Base-by-base conservation (phyloP, 2,113 vertebrate species). In the Lophius piscatorius region DNA sequence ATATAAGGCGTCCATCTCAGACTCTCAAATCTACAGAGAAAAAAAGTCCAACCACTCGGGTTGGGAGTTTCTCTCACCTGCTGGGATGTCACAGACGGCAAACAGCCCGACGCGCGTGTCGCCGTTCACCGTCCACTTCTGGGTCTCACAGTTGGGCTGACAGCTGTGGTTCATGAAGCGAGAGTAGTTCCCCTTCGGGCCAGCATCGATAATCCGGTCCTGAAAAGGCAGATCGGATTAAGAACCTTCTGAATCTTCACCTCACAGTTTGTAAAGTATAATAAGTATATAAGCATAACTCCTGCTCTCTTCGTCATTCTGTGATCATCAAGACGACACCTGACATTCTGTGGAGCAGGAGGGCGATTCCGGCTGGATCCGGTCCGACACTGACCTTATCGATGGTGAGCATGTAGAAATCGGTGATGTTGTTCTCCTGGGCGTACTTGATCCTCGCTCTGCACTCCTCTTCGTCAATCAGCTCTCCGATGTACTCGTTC, bases 161-260 rank as follows among this genome's bases (percentile, higher is more conserved):
- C 97, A 99, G 94, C 97, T 99, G 91, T 99, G 97, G 74, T 99
- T 99, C 97, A 99, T 99, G 76, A 99, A 99, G 41, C 97, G 93
- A 1, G 96, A 99, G 57, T 95, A 97, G 90, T 99, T 99, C 20
- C 97, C 97, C 86, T 99, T 99, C 21, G 96, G 96, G 3, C 96
- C 97, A 0, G 97, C 97, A 3, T 99, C 97, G 2, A 99, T 99
- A 54, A 99, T 98, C 0, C 97, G 94, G 76, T 99, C 96, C 97
- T 98, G 9, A 34, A 17, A 13, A 23, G 2, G 4, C 11, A 17
- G n/a, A 9, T 13, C 4, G 4, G 6, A 3, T 23, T 11, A 50
- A 8, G 42, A 13, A 11, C 1, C 2, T 26, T 14, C 18, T 17
- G 18, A n/a, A 35, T n/a, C n/a, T n/a, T n/a, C n/a, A n/a, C n/a